Conservation (phyloP, 1,140 invertebrate species). For the Lordiphosa stackelbergi region DNA sequence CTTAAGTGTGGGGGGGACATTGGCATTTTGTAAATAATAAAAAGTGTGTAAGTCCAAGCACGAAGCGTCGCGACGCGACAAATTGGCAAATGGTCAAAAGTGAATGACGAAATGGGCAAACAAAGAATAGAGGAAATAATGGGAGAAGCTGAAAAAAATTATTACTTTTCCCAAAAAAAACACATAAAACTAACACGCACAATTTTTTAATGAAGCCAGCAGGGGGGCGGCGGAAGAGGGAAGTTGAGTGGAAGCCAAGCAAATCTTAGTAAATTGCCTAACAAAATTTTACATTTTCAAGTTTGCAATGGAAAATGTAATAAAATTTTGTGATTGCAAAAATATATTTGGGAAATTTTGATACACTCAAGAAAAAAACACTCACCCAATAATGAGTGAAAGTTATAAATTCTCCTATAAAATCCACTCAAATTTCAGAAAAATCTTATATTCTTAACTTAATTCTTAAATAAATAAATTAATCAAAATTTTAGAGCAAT, state of each 20-base stretch:
- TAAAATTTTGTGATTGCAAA: slow-evolving; percentile 2
- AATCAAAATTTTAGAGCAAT: no score
- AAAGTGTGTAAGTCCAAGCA: slow-evolving; percentile 4
- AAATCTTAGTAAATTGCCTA: slow-evolving; percentile 1
- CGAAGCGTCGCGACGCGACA: slow-evolving; percentile 4
- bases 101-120: neutral
- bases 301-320: neutral
- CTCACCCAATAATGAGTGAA: no score
- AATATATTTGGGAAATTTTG: no score
- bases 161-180: slow-evolving; percentile 1
- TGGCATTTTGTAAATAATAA: slow-evolving; percentile 3
- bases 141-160: neutral
- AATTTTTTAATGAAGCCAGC: neutral
- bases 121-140: neutral
- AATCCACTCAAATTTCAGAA: no score
- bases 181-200: neutral
- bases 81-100: slow-evolving; percentile 3
- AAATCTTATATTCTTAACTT: no score
- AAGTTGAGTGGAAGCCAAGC: neutral
- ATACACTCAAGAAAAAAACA: no score
- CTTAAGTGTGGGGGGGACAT: neutral
- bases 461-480: no score
- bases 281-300: neutral
- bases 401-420: no score
- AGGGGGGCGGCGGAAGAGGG: neutral